These are phyloP conservation scores for Macrobrachium rosenbergii DNA, from an alignment of 1,140 invertebrate genomes.

Conservation along the genomic window DNA sequence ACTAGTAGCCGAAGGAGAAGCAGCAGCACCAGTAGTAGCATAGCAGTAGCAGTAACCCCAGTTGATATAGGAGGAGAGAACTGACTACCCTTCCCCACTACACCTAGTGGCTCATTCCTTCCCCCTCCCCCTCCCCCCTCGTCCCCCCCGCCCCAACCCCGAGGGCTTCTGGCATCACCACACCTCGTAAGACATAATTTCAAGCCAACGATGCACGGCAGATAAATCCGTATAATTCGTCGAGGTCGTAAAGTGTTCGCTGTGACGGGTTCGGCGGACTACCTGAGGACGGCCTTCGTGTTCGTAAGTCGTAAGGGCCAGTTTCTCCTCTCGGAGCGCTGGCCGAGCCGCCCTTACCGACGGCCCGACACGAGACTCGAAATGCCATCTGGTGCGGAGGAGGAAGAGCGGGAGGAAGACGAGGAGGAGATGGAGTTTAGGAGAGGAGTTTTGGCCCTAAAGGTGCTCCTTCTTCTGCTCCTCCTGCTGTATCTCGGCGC, in stretches of 20 bases:
- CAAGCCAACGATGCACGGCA: conserved; percentile 17
- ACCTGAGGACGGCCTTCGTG: not conserved
- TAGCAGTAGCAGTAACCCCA: too few species aligned
- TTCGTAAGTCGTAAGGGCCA: not conserved
- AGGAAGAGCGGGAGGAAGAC: too few species aligned
- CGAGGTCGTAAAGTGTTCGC: conserved; percentile 4
- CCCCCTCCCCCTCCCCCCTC: not conserved
- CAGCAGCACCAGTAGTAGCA: too few species aligned
- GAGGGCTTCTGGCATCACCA: not conserved
- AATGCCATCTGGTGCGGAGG: not conserved
- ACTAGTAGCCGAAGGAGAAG: too few species aligned
- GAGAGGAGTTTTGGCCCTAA: too few species aligned
- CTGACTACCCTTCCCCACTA: too few species aligned
- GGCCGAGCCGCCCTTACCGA: not conserved
- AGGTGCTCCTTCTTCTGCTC: too few species aligned
- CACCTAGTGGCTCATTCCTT: too few species aligned
- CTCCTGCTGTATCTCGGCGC: too few species aligned
- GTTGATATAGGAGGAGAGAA: too few species aligned
- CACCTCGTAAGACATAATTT: conserved; percentile 20
- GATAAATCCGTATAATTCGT: conserved; percentile 3
- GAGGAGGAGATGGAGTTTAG: too few species aligned
- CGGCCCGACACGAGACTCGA: not conserved
- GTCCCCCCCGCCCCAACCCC: not conserved
- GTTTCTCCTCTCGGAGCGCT: not conserved
- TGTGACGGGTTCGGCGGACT: not conserved